Evolutionary conservation across 2,113 vertebrate species (phyloP).

Genomic region (Balaenoptera acutorostrata): DNA sequence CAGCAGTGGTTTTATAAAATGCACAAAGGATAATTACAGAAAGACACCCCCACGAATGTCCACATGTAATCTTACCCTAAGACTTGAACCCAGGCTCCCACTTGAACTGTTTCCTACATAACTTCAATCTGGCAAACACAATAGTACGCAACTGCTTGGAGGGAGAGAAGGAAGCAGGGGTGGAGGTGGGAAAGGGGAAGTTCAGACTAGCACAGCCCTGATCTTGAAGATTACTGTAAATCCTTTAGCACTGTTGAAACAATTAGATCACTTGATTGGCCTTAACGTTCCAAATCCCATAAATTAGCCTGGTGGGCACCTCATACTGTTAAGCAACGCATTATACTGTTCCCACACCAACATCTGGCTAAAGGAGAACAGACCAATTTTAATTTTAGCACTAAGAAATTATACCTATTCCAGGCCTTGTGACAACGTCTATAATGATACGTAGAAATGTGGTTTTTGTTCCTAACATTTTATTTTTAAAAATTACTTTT

Average conservation of each 20-base stretch:
- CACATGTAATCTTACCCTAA: slow-evolving; percentile 16
- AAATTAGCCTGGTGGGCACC: slow-evolving; percentile 25
- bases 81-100: slow-evolving; percentile 3
- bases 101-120: not conserved
- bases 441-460: not conserved
- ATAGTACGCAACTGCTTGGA: not conserved
- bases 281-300: slow-evolving; percentile 36
- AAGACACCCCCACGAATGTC: not conserved
- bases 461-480: slow-evolving; percentile 21
- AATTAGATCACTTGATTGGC: slow-evolving; percentile 59
- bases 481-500: slow-evolving; percentile 46
- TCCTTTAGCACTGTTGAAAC: slow-evolving; percentile 45
- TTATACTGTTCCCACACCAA: slow-evolving; percentile 22
- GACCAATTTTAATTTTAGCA: slow-evolving; percentile 48
- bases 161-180: not conserved
- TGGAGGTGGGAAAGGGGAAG: not conserved
- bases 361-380: slow-evolving; percentile 1
- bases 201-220: not conserved
- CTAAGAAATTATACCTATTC: slow-evolving; percentile 45
- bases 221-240: slow-evolving; percentile 52
- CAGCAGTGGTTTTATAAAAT: slow-evolving; percentile 27
- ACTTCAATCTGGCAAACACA: slow-evolving; percentile 32
- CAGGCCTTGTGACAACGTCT: not conserved
- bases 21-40: slow-evolving; percentile 53
- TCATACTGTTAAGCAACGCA: not conserved